phyloP scores from a whole-genome alignment of 2,797 vertebrate genomes.

The Sebastes oblongus region DNA sequence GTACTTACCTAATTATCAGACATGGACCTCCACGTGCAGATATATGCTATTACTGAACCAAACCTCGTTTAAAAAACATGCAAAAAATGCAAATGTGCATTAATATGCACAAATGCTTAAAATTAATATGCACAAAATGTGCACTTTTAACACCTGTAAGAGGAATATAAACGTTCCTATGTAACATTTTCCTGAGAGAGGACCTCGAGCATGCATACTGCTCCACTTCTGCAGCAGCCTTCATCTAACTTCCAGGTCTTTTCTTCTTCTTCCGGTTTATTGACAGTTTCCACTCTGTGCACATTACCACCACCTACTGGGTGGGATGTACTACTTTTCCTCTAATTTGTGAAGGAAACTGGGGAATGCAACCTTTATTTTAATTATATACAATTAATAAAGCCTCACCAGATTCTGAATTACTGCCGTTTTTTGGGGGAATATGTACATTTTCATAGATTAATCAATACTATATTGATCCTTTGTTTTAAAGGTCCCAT shows the following conservation, averaged over 20 bases:
- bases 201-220: too few species aligned
- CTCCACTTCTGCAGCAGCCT: too few species aligned
- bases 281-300: rapidly evolving
- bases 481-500: neutral
- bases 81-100: too few species aligned
- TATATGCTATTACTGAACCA: neutral
- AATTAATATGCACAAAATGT: neutral
- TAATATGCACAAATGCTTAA: too few species aligned
- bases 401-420: neutral
- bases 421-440: neutral
- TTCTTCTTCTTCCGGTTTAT: neutral
- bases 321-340: rapidly evolving
- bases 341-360: neutral
- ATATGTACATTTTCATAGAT: neutral
- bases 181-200: too few species aligned
- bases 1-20: neutral
- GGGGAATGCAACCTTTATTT: neutral
- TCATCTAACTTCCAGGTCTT: neutral
- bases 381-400: too few species aligned
- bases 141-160: rapidly evolving
- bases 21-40: rapidly evolving
- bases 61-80: neutral
- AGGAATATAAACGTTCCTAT: neutral
- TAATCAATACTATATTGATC: neutral
- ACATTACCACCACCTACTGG: neutral